phyloP scores from a whole-genome alignment of 2,888 invertebrate genomes.

The Xestia c-nigrum region DNA sequence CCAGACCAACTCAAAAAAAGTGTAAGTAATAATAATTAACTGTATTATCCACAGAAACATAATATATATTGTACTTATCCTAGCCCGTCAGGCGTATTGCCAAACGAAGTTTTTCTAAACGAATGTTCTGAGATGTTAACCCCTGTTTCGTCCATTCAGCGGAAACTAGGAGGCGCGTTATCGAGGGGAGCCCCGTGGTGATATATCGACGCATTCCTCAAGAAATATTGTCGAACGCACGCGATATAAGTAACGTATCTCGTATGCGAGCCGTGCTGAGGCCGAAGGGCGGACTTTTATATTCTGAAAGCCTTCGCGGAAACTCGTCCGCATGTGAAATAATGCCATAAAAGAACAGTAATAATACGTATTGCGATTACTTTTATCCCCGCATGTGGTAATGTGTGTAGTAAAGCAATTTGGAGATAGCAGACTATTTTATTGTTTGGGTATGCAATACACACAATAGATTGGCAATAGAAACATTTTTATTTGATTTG shows the following conservation, averaged over 20 bases:
- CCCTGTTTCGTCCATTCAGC: constrained; percentile 75
- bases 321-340: constrained; percentile 64
- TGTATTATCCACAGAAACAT: background rate
- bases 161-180: constrained; percentile 81
- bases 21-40: background rate
- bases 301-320: constrained; percentile 64
- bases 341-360: constrained; percentile 59
- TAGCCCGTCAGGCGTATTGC: constrained; percentile 49
- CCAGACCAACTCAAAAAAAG: too few species aligned
- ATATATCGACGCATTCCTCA: constrained; percentile 84
- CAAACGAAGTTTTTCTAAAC: constrained; percentile 49
- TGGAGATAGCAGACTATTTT: constrained; percentile 27
- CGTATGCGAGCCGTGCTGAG: constrained; percentile 67
- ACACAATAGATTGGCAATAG: constrained; percentile 18
- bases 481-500: constrained; percentile 35
- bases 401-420: constrained; percentile 48
- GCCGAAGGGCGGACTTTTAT: constrained; percentile 64
- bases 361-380: constrained; percentile 54
- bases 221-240: constrained; percentile 83
- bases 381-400: constrained; percentile 45
- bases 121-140: constrained; percentile 56
- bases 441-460: constrained; percentile 13
- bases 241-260: constrained; percentile 77
- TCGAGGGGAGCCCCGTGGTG: constrained; percentile 82
- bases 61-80: constrained; percentile 10